These are phyloP conservation scores for Drosophila equinoxialis DNA, from an alignment of 1,140 invertebrate species.

Conservation along the genomic window DNA sequence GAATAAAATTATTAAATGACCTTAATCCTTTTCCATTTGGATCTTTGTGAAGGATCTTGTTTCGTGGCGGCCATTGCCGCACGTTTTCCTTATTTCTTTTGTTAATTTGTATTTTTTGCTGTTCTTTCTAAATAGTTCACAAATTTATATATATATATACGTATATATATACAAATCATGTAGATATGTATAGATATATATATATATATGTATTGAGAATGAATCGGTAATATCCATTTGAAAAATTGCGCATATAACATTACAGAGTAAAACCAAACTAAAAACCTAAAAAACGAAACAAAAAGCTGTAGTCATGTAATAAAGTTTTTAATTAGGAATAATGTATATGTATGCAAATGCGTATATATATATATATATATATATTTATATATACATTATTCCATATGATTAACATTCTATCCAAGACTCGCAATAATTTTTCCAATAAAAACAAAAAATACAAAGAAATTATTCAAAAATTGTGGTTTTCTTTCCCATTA, in stretches of 20 bases:
- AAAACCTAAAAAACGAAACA: constrained; percentile 14
- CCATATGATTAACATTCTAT: constrained; percentile 36
- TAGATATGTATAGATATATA: neutral
- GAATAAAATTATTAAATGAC: constrained; percentile 5
- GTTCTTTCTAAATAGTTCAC: neutral
- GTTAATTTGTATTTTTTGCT: neutral
- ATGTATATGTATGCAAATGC: constrained; percentile 38
- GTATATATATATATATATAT: constrained; percentile 44
- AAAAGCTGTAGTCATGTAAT: constrained; percentile 63
- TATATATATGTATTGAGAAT: neutral
- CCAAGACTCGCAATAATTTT: constrained; percentile 73
- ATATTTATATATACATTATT: constrained; percentile 51
- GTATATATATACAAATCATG: neutral
- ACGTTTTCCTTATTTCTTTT: constrained; percentile 12
- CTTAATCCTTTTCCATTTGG: constrained; percentile 1
- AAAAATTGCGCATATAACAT: constrained; percentile 1
- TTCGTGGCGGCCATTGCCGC: constrained; percentile 30
- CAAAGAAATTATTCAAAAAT: constrained; percentile 11
- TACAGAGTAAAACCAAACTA: constrained; percentile 34
- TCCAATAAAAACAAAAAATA: constrained; percentile 43
- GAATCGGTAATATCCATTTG: neutral
- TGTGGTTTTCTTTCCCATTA: constrained; percentile 24
- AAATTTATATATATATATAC: neutral
- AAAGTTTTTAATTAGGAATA: constrained; percentile 69
- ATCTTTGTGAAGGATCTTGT: constrained; percentile 41